Base-by-base conservation (phyloP, 2,888 invertebrate genomes). In the Cataglyphis altisquamis region DNA sequence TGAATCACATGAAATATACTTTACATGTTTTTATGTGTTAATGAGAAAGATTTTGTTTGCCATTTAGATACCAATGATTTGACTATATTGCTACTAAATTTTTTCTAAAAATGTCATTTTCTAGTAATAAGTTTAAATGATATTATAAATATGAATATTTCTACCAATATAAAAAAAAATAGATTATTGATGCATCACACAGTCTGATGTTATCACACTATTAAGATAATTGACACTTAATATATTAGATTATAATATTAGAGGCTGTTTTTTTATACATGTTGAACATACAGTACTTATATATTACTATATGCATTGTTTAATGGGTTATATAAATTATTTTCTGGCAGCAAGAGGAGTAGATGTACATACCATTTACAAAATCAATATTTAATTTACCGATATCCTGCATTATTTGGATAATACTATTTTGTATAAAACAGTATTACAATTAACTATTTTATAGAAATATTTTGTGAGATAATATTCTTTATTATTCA, bases 161-260 rank as follows among this genome's bases (percentile, higher is more conserved):
- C 18, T 48, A 48, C 18, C 12, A 36, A 66, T 39, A 25, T 77
- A 66, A 10, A 67, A 29, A 4, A 4, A 52, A 8, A 52, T 52
- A 77, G 55, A 55, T 10, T 52, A 52, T 77, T 55, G n/a, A 55
- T 39, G 39, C 39, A 39, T 18, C 48, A 67, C n/a, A 39, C 39
- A 67, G 25, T 66, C 12, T 52, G 36, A 64, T 63, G 70, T 64
- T 62, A 75, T 32, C 32, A 45, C 3, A n/a, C 63, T 74, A 41
- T 57, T 57, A 64, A 74, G 21, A 48, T 21, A 75, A 82, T 32
- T 82, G 32, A 82, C 66, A 77, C 15, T 82, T 52, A 75, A 63
- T 25, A 52, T 63, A 55, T 64, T 45, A 48, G 18, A 55, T 52
- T 66, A 55, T 66, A 55, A 75, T 64, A 64, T n/a, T 66, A 55